Conservation (phyloP, 2,113 vertebrate species). For the Barbus barbus region DNA sequence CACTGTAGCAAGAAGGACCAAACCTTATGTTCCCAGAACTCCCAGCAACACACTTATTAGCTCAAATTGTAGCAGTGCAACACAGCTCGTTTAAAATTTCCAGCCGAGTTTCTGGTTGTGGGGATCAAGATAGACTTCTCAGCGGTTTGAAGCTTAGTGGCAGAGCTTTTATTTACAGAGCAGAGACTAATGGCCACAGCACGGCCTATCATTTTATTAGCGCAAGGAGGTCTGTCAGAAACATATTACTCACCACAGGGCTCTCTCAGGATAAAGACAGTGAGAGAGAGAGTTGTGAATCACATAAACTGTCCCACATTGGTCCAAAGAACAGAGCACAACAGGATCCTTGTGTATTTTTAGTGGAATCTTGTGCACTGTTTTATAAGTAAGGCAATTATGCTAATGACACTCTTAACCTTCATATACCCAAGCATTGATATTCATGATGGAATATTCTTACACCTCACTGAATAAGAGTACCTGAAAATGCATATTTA, state of each 20-base stretch:
- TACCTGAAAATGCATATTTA: background rate
- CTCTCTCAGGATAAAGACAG: background rate
- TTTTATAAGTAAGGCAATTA: conserved; percentile 14
- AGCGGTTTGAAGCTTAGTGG: conserved; percentile 12
- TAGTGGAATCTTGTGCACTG: background rate
- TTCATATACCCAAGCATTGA: background rate
- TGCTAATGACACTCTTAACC: background rate
- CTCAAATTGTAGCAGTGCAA: conserved; percentile 17
- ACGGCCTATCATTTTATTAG: conserved; percentile 43
- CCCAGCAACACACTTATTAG: background rate
- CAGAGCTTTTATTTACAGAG: conserved; percentile 46
- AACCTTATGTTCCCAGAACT: background rate
- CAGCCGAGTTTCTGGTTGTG: conserved; percentile 16
- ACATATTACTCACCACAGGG: conserved; percentile 37
- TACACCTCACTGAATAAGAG: background rate
- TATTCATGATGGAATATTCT: background rate
- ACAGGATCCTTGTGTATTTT: background rate
- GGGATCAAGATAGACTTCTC: conserved; percentile 15
- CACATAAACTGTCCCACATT: background rate
- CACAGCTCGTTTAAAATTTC: conserved; percentile 14
- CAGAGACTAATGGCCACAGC: conserved; percentile 43
- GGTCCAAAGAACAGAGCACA: background rate
- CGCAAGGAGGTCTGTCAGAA: conserved; percentile 43
- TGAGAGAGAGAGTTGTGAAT: background rate
- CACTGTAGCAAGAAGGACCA: background rate